Percentiles rank a stretch among this genome's conserved stretches.
phyloP scores from a whole-genome alignment of 2,888 invertebrate genomes.

The Catocala sponsa region DNA sequence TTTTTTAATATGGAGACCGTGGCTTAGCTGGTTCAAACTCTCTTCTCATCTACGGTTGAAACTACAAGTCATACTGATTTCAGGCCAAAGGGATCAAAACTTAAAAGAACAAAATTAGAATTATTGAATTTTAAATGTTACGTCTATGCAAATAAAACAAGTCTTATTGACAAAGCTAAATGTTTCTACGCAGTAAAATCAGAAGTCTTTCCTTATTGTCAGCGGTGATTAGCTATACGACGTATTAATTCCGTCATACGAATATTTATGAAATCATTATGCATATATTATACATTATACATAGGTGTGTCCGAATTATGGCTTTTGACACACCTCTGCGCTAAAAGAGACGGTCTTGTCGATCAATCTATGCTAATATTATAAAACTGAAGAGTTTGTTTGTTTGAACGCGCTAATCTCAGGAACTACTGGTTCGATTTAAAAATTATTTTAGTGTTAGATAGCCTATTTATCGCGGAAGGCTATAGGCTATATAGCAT shows the following conservation, averaged over 20 bases:
- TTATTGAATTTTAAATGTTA: constrained; percentile 42
- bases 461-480: too few relatives aligned
- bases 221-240: constrained; percentile 26
- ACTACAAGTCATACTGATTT: too few relatives aligned
- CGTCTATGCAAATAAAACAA: constrained; percentile 38
- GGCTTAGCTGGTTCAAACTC: too few relatives aligned
- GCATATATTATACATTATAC: not conserved
- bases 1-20: too few relatives aligned
- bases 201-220: constrained; percentile 45
- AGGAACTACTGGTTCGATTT: too few relatives aligned
- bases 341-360: not conserved
- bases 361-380: too few relatives aligned
- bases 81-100: not conserved
- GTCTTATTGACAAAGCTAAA: constrained; percentile 40
- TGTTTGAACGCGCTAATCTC: too few relatives aligned
- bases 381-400: too few relatives aligned
- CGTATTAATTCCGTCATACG: constrained; percentile 28
- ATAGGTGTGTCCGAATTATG: too few relatives aligned
- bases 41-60: too few relatives aligned
- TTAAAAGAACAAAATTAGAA: not conserved
- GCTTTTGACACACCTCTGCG: constrained; percentile 9
- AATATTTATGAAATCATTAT: not conserved
- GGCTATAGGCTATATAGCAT: too few relatives aligned
- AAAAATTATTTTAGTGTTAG: too few relatives aligned
- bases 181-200: constrained; percentile 47